Evolutionary conservation across 30 jellyfish, hydroid and myxozoan species (phyloP).

Genomic region (Nemopilema nomurai): DNA sequence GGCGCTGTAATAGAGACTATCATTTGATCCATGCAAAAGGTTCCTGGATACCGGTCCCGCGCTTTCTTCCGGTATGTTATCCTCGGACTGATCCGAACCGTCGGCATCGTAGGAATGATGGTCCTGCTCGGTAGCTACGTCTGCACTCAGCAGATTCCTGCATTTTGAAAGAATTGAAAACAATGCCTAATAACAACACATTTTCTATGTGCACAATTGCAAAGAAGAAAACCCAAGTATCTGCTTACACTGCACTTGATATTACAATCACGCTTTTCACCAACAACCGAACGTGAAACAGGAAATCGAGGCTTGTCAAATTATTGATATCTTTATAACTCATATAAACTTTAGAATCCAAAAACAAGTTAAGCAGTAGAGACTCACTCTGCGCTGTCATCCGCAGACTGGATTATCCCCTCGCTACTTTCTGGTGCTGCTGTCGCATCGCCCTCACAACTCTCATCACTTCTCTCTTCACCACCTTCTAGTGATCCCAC

Average conservation of each 20-base stretch:
- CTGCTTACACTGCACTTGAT: neutral
- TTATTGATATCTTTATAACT: too few species aligned
- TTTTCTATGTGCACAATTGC: too few species aligned
- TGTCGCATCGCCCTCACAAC: neutral
- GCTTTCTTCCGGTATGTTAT: neutral
- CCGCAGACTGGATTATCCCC: too few species aligned
- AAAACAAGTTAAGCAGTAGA: too few species aligned
- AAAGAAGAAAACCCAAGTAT: neutral
- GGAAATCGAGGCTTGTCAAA: too few species aligned
- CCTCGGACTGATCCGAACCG: conserved; percentile 56
- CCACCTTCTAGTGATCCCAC: neutral
- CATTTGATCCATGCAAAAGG: conserved; percentile 58
- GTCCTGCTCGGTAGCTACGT: conserved; percentile 26
- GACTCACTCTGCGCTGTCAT: too few species aligned
- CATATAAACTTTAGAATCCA: too few species aligned
- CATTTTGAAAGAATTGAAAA: neutral
- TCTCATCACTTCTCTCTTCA: neutral
- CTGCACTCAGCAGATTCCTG: neutral
- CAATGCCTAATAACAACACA: neutral
- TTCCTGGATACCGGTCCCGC: neutral
- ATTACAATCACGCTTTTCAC: too few species aligned
- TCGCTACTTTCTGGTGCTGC: neutral
- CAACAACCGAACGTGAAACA: too few species aligned
- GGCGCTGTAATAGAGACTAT: conserved; percentile 78
- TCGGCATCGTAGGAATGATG: conserved; percentile 54